Base-by-base conservation (phyloP, 1,140 invertebrate genomes). In the Phortica variegata region DNA sequence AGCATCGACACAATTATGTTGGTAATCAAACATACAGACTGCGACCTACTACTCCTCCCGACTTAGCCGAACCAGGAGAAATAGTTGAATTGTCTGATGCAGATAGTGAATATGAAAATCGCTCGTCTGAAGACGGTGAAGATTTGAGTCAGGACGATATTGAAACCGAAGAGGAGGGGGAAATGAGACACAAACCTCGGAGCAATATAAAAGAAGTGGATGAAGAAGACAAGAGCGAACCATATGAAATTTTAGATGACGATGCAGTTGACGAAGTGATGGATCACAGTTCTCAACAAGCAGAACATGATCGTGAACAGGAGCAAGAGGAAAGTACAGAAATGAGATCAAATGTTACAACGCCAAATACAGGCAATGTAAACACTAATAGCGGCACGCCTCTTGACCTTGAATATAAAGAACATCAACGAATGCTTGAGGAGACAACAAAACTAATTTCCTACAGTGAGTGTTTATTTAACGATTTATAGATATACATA, bases 391-490 rank as follows among this genome's bases (percentile, higher is more conserved):
- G 60, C 7, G 60, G 51, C 31, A 56, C 58, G 12, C 65, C 57
- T 13, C 40, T 68, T 8, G 65, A 68, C 47, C 47, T 68, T 15
- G 54, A 68, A 4, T 69, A 68, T 16, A 52, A 63, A 45, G 45
- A 49, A 17, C 65, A 68, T 42, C 63, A 69, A n/a, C 48, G 43
- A 26, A 65, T 69, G 21, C 37, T 68, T 36, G 63, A 68, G 37
- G 18, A 33, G 16, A 57, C 68, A n/a, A 68, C 63, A 33, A 65
- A 68, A 45, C 41, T 68, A 37, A 51, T 60, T 18, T 68, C 65
- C 3, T 68, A 68, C 26, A 65, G 63, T 68, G 51, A 68, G 63
- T 68, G 32, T 47, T 45, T 29, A 0, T 23, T 12, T 43, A 37
- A n/a, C n/a, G n/a, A n/a, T n/a, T n/a, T n/a, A n/a, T n/a, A n/a